Base-by-base conservation (phyloP, 2,888 invertebrate species). In the Ametastegia equiseti region DNA sequence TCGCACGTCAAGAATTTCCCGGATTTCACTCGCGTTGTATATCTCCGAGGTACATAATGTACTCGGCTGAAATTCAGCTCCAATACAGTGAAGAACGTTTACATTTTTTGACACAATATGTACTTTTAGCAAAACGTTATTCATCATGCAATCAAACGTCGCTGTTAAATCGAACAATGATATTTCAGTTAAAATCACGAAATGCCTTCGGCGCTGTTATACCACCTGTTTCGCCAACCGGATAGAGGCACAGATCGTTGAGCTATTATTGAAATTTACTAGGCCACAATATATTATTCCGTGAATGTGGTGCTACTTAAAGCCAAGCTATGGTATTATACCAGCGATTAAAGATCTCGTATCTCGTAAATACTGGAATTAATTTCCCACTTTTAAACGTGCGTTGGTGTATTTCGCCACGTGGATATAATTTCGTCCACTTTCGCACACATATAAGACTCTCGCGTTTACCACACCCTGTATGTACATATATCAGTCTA, bases 121-220 rank as follows among this genome's bases (percentile, higher is more conserved):
- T 39, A 13, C 42, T 27, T 23, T 73, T 45, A 50, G 45, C 19
- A 30, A 50, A 47, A 42, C 11, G 33, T 47, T 30, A 50, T 47
- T 73, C 15, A 50, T 50, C 6, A 73, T 54, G 15, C 54, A 33
- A 15, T 50, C 36, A 54, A 75, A 54, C 19, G 54, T 30, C 36
- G 42, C 42, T 60, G 45, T 78, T 63, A 57, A 36, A 78, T 27
- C 23, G 13, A 57, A 45, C 42, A 54, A 63, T 78, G 23, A 78
- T 60, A 42, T 60, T 78, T 60, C 23, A 60, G 42, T 78, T 42
- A 60, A 63, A 78, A 78, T 60, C 78, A 60, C 78, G 19, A 33
- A 2, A 45, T 36, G 33, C 33, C 19, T 19, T 13, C n/a, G 6
- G n/a, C n/a, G n/a, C 45, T 36, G 36, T 54, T 54, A 36, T 36